Evolutionary conservation across 1,140 invertebrate species (phyloP).

Genomic region (Atta texana): DNA sequence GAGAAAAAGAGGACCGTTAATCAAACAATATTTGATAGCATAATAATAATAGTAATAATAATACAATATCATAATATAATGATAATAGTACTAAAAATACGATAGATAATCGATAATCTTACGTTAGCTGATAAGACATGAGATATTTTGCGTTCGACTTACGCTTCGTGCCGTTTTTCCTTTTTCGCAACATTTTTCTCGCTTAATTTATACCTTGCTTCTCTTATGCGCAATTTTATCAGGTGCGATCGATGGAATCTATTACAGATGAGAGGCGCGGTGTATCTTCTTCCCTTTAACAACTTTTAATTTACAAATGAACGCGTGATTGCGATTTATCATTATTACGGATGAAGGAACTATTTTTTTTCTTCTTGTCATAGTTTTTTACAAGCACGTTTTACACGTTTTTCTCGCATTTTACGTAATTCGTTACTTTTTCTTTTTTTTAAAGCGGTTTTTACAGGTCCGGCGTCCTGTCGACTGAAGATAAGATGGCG

Average conservation of each 20-base stretch:
- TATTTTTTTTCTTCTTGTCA: slow-evolving; percentile 71
- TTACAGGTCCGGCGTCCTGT: slow-evolving; percentile 67
- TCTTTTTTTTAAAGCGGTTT: slow-evolving; percentile 31
- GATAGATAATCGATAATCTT: slow-evolving; percentile 68
- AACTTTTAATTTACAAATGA: slow-evolving; percentile 83
- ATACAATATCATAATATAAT: slow-evolving; percentile 73
- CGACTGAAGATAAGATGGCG: slow-evolving; percentile 70
- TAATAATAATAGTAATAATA: slow-evolving; percentile 69
- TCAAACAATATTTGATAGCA: slow-evolving; percentile 81
- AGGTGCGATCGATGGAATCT: slow-evolving; percentile 43
- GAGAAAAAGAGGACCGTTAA: slow-evolving; percentile 76
- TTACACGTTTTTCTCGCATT: slow-evolving; percentile 55
- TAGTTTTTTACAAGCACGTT: slow-evolving; percentile 59
- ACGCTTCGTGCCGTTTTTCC: slow-evolving; percentile 74
- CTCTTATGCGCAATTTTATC: slow-evolving; percentile 65
- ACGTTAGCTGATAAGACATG: slow-evolving; percentile 82
- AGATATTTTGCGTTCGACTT: slow-evolving; percentile 81
- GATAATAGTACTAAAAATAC: slow-evolving; percentile 67
- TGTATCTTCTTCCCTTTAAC: slow-evolving; percentile 59
- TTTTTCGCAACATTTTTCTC: slow-evolving; percentile 68
- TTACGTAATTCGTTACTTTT: slow-evolving; percentile 68
- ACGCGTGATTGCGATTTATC: slow-evolving; percentile 81
- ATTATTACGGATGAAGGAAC: slow-evolving; percentile 83
- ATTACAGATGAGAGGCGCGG: slow-evolving; percentile 63
- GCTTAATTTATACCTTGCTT: slow-evolving; percentile 52